Evolutionary conservation across 1,140 invertebrate species (phyloP).

Genomic region (Hylaeus volcanicus): DNA sequence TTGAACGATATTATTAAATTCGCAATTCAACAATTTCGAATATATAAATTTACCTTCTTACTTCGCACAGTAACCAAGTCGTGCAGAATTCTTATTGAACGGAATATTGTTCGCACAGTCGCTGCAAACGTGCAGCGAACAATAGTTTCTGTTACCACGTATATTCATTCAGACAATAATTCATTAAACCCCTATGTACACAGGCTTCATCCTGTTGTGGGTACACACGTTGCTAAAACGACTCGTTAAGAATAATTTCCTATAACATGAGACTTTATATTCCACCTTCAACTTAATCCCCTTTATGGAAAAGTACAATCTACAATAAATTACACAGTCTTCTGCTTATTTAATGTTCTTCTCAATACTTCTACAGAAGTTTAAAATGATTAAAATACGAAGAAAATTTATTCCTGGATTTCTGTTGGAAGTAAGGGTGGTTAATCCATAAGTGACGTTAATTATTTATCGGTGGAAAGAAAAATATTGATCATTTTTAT

Average conservation of each 20-base stretch:
- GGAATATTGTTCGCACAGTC: slow-evolving; percentile 27
- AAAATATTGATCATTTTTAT: no score
- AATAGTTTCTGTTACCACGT: slow-evolving; percentile 15
- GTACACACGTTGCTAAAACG: not conserved
- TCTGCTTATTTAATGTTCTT: not conserved
- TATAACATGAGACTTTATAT: not conserved
- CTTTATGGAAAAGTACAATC: not conserved
- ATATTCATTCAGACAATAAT: slow-evolving; percentile 24
- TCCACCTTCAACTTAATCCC: not conserved
- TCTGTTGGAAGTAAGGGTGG: no score
- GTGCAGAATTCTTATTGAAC: slow-evolving; percentile 34
- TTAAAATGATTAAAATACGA: no score
- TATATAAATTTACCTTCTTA: not conserved
- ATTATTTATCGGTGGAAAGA: no score
- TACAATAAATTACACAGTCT: no score
- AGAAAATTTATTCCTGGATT: no score
- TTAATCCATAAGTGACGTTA: no score
- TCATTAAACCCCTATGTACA: slow-evolving; percentile 4
- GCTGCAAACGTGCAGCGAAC: not conserved
- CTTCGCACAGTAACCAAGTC: not conserved
- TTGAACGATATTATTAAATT: no score
- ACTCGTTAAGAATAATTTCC: not conserved
- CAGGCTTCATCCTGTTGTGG: not conserved
- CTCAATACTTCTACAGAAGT: no score
- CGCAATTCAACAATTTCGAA: not conserved